Evolutionary conservation across 2,113 vertebrate genomes (phyloP), one percentile per base, ranked within the genome.

Genomic region (Cyprinus carpio): DNA sequence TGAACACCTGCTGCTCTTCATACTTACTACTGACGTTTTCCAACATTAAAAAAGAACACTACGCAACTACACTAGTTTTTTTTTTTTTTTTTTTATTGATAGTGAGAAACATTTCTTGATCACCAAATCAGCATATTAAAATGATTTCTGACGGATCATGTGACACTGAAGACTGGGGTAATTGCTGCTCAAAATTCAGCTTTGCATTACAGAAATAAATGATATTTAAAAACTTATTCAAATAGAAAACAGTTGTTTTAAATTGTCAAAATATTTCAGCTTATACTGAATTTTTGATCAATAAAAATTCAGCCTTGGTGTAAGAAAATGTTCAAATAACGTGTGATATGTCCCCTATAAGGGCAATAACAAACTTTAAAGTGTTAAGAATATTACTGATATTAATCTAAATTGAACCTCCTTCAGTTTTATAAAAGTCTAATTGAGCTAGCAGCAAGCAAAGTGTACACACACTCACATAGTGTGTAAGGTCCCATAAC

Each of bases 381-480:
- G 25, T 64, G 60, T 64, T 27, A 3, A 29, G 18, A 71, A 71
- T 71, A 23, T 71, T 71, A 37, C 31, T 20, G 31, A 34, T 31
- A 10, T 34, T 69, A 37, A 69, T 37, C 16, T 15, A 11, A 71
- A 23, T 75, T 15, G 12, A 49, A 58, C 20, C 62, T 65, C 16
- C 31, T 72, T 27, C 46, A 81, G 4, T 31, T 46, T 25, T 29
- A 8, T 67, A 29, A 56, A 31, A 81, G 16, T 56, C 13, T 65
- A 15, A 13, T 15, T 64, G 27, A 31, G 29, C 16, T 20, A 4
- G 15, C 6, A 69, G 64, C 8, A 40, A 40, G 40, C 40, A 49
- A 49, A 13, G 46, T 49, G 46, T 56, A 46, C 56, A 76, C 46
- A 72, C 62, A 72, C 40, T n/a, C 75, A 78, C 31, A 85, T 9